phyloP scores from a whole-genome alignment of 1,140 invertebrate species.

The Zaprionus ornatus region DNA sequence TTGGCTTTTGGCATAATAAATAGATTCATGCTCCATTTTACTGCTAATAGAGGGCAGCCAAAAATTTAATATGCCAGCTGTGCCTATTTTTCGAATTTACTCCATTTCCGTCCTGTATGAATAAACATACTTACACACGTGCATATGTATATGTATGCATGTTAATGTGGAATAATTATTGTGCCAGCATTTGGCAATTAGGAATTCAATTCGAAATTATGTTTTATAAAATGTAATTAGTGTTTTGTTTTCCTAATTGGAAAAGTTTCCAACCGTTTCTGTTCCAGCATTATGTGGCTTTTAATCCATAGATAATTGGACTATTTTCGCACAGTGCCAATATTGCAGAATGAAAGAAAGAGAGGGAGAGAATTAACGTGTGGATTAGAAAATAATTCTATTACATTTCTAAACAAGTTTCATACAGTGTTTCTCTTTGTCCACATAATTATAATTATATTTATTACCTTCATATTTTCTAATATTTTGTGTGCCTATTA shows the following conservation, averaged over 20 bases:
- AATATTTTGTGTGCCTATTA: neutral
- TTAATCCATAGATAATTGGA: slow-evolving; percentile 61
- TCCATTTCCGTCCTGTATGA: slow-evolving; percentile 26
- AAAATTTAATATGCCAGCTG: slow-evolving; percentile 10
- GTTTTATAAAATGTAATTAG: slow-evolving; percentile 75
- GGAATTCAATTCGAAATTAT: slow-evolving; percentile 66
- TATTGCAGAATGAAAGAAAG: neutral
- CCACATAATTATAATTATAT: neutral
- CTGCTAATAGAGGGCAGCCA: slow-evolving; percentile 8
- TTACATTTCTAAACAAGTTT: no score
- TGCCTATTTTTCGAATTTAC: neutral
- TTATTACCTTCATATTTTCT: neutral
- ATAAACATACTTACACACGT: slow-evolving; percentile 14
- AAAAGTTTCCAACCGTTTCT: slow-evolving; percentile 34
- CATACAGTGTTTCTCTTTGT: no score
- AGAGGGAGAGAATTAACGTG: neutral
- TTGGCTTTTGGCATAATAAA: neutral
- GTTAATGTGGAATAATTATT: slow-evolving; percentile 61
- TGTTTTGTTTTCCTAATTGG: slow-evolving; percentile 70
- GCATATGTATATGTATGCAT: slow-evolving; percentile 4
- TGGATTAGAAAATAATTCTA: neutral
- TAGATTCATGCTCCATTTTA: neutral
- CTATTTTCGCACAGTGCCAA: slow-evolving; percentile 30
- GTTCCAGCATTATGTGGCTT: slow-evolving; percentile 24
- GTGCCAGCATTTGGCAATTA: slow-evolving; percentile 63